These are phyloP conservation scores for Malacoraja senta DNA, from an alignment of 2,797 vertebrate species.

Conservation along the genomic window DNA sequence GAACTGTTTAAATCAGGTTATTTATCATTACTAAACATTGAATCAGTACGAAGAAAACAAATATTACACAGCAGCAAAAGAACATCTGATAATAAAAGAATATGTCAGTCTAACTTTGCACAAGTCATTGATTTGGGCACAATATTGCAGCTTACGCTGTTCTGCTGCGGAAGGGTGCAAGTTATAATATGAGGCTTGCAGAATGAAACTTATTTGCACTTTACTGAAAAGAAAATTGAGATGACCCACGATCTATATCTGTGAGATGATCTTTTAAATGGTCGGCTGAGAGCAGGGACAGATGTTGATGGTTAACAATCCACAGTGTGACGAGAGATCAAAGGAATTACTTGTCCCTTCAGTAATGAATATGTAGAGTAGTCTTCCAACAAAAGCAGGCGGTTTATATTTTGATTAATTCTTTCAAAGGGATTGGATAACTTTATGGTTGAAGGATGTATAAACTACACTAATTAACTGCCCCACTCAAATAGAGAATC, in stretches of 20 bases:
- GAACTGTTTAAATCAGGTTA: background rate
- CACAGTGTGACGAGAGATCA: background rate
- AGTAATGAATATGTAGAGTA: slow-evolving; percentile 10
- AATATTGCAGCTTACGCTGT: background rate
- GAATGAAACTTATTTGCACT: background rate
- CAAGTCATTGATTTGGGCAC: background rate
- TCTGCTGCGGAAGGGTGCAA: background rate
- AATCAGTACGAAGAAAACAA: background rate
- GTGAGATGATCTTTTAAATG: background rate
- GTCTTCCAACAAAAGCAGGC: background rate
- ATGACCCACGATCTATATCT: background rate
- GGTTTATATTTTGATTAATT: background rate
- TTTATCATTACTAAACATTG: background rate
- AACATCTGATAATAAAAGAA: background rate
- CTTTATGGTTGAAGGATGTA: background rate
- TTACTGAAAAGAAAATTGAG: background rate
- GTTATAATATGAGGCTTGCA: background rate
- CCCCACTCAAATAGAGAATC: background rate
- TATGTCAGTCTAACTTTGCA: background rate
- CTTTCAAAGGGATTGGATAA: slow-evolving; percentile 18
- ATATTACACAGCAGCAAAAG: background rate
- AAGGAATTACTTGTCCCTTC: background rate
- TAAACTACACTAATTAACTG: background rate
- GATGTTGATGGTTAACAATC: slow-evolving; percentile 19
- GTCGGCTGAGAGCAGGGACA: background rate